Evolutionary conservation across 2,113 vertebrate species (phyloP).

Genomic region (Parus major): DNA sequence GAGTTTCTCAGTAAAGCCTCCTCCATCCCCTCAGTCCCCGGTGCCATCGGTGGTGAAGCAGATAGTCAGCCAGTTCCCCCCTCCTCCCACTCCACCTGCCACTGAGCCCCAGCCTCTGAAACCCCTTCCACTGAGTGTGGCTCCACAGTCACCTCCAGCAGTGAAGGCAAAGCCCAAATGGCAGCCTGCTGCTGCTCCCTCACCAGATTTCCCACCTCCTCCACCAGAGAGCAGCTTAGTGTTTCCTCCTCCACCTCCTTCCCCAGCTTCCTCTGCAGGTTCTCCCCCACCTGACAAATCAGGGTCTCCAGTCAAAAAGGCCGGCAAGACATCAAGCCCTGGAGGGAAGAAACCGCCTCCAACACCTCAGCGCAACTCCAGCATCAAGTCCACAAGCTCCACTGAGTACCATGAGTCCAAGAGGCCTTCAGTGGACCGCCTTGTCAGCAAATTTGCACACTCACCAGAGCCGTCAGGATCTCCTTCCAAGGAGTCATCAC

Average conservation of each 20-base stretch:
- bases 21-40: conserved; percentile 74
- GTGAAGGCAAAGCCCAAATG: conserved; percentile 95
- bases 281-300: conserved; percentile 77
- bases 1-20: conserved; percentile 79
- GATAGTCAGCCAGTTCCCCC: conserved; percentile 88
- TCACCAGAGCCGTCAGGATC: conserved; percentile 74
- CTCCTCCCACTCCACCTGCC: conserved; percentile 65
- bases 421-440: conserved; percentile 85
- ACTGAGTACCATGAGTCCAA: conserved; percentile 84
- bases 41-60: conserved; percentile 84
- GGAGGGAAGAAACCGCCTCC: conserved; percentile 89
- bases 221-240: conserved; percentile 86
- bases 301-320: conserved; percentile 80
- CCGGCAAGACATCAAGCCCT: conserved; percentile 77
- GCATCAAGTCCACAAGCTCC: conserved; percentile 80
- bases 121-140: conserved; percentile 62
- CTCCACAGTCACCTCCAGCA: conserved; percentile 87
- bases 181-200: conserved; percentile 82
- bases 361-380: conserved; percentile 90
- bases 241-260: conserved; percentile 81
- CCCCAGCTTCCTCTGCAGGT: conserved; percentile 76
- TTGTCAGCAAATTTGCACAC: conserved; percentile 89
- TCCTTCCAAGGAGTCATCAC: conserved; percentile 80
- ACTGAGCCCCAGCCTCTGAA: conserved; percentile 67
- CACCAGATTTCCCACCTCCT: conserved; percentile 89